Base-by-base conservation (phyloP, 1,140 invertebrate species). In the Drosophila simulans region DNA sequence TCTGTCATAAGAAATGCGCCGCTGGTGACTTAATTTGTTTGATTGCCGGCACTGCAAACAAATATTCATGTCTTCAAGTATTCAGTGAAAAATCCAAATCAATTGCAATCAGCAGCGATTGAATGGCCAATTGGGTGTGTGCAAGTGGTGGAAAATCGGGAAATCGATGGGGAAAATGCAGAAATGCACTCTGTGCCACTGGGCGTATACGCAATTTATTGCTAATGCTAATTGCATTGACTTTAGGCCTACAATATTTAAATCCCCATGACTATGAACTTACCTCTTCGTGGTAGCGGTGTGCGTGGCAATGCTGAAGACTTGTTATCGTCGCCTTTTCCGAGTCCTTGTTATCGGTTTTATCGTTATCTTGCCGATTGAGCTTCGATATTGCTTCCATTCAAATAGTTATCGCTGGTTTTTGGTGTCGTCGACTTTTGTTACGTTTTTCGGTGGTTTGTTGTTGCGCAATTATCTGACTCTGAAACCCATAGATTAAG, bases 311-410 rank as follows among this genome's bases (percentile, higher is more conserved):
- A 39, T 70, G 59, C 56, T 48, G 46, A 13, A 35, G 46, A 65
- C 64, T 62, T 31, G 64, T 53, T 68, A 53, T 53, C 31, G 22
- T 5, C 34, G 56, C 37, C 46, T 52, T 63, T 15, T 43, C 8
- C 37, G 4, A 22, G 20, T 46, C 40, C 34, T 59, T 70, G 31
- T 13, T 31, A 31, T 57, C 57, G 53, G 52, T 42, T 39, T 54
- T 43, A 49, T 51, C 48, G 43, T 13, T 64, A 15, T 31, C 11
- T 20, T 37, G 60, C 35, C 42, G 40, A 51, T 70, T 70, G 58
- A 34, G 55, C 69, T 51, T 56, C 75, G 77, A 83, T 80, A 72
- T 84, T 83, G 70, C 80, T 83, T 83, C 80, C 80, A 83, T 83
- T 83, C 80, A 83, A 83, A 83, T 80, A 78, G 77, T 79, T 83